Percentiles rank a stretch among this genome's conserved stretches.
Conservation (phyloP, 2,888 invertebrate genomes). For the Amorpha juglandis region DNA sequence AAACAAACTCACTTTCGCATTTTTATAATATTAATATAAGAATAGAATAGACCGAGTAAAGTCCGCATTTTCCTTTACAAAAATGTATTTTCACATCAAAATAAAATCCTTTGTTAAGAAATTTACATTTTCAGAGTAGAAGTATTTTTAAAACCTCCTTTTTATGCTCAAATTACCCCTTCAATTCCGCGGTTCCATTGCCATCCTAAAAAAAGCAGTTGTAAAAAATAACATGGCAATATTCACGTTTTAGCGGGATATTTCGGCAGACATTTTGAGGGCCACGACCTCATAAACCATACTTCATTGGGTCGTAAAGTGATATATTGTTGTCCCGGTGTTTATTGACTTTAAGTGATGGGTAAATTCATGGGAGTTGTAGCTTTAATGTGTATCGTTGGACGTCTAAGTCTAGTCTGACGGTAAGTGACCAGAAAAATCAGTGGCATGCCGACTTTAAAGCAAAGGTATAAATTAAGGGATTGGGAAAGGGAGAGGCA, state of each 20-base stretch:
- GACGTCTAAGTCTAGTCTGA: too few relatives aligned
- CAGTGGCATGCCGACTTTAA: too few relatives aligned
- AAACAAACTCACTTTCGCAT: too few relatives aligned
- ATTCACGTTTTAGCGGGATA: neutral
- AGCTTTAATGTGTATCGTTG: too few relatives aligned
- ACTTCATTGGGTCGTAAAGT: neutral
- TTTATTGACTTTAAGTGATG: neutral
- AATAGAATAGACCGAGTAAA: neutral
- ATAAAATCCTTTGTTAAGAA: neutral
- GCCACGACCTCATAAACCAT: neutral
- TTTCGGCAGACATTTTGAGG: neutral
- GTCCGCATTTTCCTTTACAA: neutral
- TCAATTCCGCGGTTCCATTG: neutral
- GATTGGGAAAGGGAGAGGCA: too few relatives aligned
- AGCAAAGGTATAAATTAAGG: too few relatives aligned
- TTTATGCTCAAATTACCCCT: conserved; percentile 3
- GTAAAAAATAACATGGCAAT: neutral
- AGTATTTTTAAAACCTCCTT: neutral
- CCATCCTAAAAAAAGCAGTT: neutral
- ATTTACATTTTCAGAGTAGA: neutral
- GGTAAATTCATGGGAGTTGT: neutral
- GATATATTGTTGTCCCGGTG: neutral
- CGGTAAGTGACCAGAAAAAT: too few relatives aligned
- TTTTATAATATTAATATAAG: neutral
- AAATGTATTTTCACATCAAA: neutral